phyloP scores from a whole-genome alignment of 2,797 vertebrate species.

The Coregonus sp. region DNA sequence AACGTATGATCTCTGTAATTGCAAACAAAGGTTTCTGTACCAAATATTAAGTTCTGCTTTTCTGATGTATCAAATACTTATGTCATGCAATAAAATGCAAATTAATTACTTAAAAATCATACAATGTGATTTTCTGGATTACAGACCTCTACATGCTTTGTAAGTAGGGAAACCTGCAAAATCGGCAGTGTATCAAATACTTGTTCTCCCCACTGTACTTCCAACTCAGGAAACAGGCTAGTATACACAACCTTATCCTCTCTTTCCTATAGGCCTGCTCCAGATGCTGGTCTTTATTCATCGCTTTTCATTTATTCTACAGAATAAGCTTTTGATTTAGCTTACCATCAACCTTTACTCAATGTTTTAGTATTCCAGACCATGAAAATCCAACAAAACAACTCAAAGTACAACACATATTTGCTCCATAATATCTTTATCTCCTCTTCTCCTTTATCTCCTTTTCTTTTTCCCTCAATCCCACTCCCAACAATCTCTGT shows the following conservation, averaged over 20 bases:
- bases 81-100: too few relatives aligned
- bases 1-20: too few relatives aligned
- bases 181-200: too few relatives aligned
- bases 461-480: background rate
- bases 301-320: background rate
- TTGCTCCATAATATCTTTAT: background rate
- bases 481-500: constrained; percentile 16
- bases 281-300: background rate
- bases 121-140: too few relatives aligned
- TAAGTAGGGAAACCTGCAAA: too few relatives aligned
- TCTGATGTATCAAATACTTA: too few relatives aligned
- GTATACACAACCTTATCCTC: background rate
- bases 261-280: background rate
- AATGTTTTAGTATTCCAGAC: background rate
- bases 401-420: background rate
- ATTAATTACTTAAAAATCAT: too few relatives aligned
- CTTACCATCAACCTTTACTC: background rate
- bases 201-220: background rate
- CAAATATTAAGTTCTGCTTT: too few relatives aligned
- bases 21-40: too few relatives aligned
- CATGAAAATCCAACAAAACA: background rate
- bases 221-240: background rate
- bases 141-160: too few relatives aligned
- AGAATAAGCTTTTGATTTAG: background rate
- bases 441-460: background rate